Evolutionary conservation across 37 sponge, comb jelly and placozoan genomes (phyloP).

Genomic region (Chondrilla cf. caribensis): DNA sequence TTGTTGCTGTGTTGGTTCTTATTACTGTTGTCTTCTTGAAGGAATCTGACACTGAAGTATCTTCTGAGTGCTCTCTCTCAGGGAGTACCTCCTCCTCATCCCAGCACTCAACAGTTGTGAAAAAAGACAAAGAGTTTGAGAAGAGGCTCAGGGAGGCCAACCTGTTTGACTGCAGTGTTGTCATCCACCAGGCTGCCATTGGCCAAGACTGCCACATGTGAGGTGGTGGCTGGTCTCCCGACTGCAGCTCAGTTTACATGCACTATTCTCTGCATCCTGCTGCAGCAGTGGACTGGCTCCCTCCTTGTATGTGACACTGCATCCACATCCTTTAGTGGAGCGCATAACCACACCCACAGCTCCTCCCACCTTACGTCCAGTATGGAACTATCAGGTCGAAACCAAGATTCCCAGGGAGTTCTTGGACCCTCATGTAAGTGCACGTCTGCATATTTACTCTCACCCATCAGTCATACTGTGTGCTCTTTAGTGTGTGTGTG

Average conservation of each 20-base stretch:
- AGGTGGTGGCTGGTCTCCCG: neutral
- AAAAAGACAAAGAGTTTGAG: neutral
- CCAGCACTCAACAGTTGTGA: neutral
- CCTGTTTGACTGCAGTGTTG: neutral
- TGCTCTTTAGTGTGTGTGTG: neutral
- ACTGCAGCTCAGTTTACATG: too few species aligned
- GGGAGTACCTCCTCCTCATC: neutral
- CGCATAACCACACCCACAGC: conserved; percentile 32
- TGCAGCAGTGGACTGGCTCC: neutral
- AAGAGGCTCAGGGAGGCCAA: neutral
- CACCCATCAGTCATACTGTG: neutral
- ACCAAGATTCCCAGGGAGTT: conserved; percentile 49
- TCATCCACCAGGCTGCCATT: conserved; percentile 8
- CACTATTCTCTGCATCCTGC: neutral
- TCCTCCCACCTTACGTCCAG: neutral
- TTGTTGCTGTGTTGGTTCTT: too few species aligned
- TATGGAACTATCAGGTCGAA: conserved; percentile 58
- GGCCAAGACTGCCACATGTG: neutral
- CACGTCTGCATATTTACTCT: neutral
- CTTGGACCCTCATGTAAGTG: conserved; percentile 45
- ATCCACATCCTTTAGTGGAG: conserved; percentile 60
- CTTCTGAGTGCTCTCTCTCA: too few species aligned
- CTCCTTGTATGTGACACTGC: conserved; percentile 50
- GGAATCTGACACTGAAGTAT: too few species aligned
- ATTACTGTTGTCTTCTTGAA: too few species aligned